A percentile compares a stretch with the other conserved stretches of the same genome.
phyloP scores from a whole-genome alignment of 2,888 invertebrate genomes.

The Lymantria monacha region DNA sequence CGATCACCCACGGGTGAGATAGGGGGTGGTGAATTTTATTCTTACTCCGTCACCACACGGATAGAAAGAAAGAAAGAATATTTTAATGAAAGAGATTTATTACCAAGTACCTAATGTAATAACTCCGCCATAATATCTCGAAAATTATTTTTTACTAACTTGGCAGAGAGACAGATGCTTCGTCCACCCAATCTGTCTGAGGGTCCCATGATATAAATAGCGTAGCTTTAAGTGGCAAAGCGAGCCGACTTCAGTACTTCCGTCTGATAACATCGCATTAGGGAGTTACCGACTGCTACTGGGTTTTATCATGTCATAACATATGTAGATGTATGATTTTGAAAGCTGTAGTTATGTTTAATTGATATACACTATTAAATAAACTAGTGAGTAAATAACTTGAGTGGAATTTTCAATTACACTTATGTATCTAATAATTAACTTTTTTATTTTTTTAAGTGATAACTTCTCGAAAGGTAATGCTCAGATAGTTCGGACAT shows the following conservation, averaged over 20 bases:
- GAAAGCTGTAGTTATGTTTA: conserved; percentile 12
- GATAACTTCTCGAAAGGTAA: too few species aligned
- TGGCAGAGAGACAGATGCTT: conserved; percentile 56
- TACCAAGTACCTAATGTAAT: background rate
- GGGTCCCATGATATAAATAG: conserved; percentile 74
- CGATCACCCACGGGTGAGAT: too few species aligned
- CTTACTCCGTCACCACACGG: too few species aligned
- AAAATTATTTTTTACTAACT: conserved; percentile 15
- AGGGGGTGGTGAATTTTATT: too few species aligned
- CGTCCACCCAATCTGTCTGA: conserved; percentile 54
- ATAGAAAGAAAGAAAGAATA: too few species aligned
- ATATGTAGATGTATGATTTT: conserved; percentile 13
- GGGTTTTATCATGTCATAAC: conserved; percentile 67
- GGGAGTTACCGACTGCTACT: conserved; percentile 70
- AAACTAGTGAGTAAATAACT: background rate
- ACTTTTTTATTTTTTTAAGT: too few species aligned
- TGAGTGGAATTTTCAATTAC: too few species aligned
- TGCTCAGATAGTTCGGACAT: too few species aligned
- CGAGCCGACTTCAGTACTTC: conserved; percentile 69
- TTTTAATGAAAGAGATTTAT: background rate
- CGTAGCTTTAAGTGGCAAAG: conserved; percentile 74
- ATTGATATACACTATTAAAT: background rate
- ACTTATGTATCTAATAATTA: too few species aligned
- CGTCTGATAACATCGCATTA: conserved; percentile 76
- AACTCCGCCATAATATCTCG: background rate